Evolutionary conservation across 2,113 vertebrate species (phyloP), one percentile per base, ranked within the genome.

Genomic region (Euleptes europaea): DNA sequence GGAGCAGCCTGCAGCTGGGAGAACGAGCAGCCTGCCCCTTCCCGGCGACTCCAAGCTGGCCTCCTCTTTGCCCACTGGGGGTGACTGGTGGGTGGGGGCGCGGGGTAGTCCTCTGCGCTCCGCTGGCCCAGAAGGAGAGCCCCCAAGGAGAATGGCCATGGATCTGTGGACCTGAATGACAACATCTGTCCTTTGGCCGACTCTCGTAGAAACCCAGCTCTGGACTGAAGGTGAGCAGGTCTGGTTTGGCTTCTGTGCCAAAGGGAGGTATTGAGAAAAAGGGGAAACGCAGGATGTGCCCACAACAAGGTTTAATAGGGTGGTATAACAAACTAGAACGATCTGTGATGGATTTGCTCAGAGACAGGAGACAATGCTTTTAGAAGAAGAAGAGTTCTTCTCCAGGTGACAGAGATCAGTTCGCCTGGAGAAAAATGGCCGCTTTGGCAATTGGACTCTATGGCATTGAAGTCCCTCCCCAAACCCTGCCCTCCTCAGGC

Each of bases 141-240:
- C 2, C n/a, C 21, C 13, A 15, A 42, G 28, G 63, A 23, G n/a
- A 63, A 14, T 13, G 40, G 69, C 70, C n/a, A 47, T 38, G 69
- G 69, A 31, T 21, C 7, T 26, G 42, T 31, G 70, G 70, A 7
- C n/a, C 4, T 23, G 47, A 79, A 51, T 12, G 35, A 5, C 33
- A 17, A 21, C 13, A 3, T 13, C 77, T 51, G 23, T 33, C 38
- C 51, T n/a, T 35, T 14, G 9, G 1, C 31, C 4, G 13, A 38
- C 67, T 40, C 54, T 4, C 21, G 51, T 66, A 75, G 57, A 5
- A 23, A 19, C 33, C 69, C 69, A 51, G 28, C 47, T 66, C 28
- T 79, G 38, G 40, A 35, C 42, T 33, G 0, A 35, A 93, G 92
- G 94, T 92, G 83, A 83, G 93, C 40, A 8, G 19, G 4, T 60